Evolutionary conservation across 2,888 invertebrate genomes (phyloP), one percentile per base, ranked within the genome.

Genomic region (Catocala nupta): DNA sequence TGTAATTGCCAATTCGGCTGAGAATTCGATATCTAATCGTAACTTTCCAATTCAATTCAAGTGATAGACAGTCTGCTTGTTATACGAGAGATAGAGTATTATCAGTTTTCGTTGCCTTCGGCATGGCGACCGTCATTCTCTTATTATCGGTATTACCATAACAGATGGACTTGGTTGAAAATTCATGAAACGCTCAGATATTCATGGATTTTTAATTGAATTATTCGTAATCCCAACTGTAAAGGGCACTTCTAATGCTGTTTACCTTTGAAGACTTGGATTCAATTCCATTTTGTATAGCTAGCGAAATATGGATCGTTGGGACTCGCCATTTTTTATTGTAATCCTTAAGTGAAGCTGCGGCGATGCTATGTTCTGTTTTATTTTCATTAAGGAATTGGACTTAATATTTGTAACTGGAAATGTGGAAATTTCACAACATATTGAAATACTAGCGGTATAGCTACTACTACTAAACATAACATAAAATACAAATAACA

Each of bases 91-190:
- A 60, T 43, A 48, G 43, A 59, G 42, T 12, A 56, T 55, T 47
- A 58, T 65, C 56, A 51, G 58, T 68, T 59, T 39, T 71, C 55
- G 12, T 51, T 12, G 55, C 63, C 63, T 12, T 51, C 16, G 63
- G 63, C 50, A 7, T 42, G 25, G 45, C 10, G 50, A 59, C 59
- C 49, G 54, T 56, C 45, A 67, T 65, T 60, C 54, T 63, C 67
- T 58, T 67, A 60, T 65, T 70, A 75, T 63, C 48, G 56, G 16
- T 50, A 63, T 77, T 73, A 70, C 62, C 75, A 68, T 70, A 73
- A 59, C 73, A 68, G 62, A 76, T 64, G 59, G 51, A 58, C 39
- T 62, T 60, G 60, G 63, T 75, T 68, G 54, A 50, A 55, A 69
- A 71, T 73, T 71, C 69, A 63, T 58, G 53, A 70, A 74, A 64